Evolutionary conservation across 2,113 vertebrate species (phyloP).

Genomic region (Haplochromis burtoni): DNA sequence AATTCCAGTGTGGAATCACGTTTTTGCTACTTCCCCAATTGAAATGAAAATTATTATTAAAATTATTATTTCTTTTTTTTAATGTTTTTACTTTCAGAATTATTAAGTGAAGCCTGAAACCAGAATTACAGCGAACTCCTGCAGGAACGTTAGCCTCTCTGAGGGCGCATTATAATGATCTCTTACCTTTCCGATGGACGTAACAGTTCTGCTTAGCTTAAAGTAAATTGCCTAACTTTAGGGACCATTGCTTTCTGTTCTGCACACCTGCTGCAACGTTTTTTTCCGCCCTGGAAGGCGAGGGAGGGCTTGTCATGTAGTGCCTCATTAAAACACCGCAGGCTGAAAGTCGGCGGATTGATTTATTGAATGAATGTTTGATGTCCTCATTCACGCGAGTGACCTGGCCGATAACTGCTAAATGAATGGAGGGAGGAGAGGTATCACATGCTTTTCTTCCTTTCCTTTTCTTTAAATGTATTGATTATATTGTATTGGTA

Average conservation of each 20-base stretch:
- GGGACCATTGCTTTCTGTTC: conserved; percentile 2
- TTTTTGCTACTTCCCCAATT: background rate
- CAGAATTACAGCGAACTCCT: background rate
- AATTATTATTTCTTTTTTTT: background rate
- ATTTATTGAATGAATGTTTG: conserved; percentile 64
- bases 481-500: conserved; percentile 51
- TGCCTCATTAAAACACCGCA: conserved; percentile 60
- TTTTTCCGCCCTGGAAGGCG: background rate
- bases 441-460: background rate
- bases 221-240: conserved; percentile 22
- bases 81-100: background rate
- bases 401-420: conserved; percentile 22
- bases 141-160: background rate
- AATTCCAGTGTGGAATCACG: background rate
- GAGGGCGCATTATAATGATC: background rate
- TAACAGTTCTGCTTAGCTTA: conserved; percentile 33
- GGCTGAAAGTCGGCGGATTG: conserved; percentile 56
- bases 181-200: conserved; percentile 49
- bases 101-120: background rate
- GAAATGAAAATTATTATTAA: background rate
- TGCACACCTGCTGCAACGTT: conserved; percentile 67
- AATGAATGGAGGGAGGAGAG: background rate
- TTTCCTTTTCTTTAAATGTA: background rate
- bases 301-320: conserved; percentile 40
- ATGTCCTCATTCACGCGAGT: conserved; percentile 42